These are phyloP conservation scores for Pelosia muscerda DNA, from an alignment of 2,888 invertebrate species.

Conservation along the genomic window DNA sequence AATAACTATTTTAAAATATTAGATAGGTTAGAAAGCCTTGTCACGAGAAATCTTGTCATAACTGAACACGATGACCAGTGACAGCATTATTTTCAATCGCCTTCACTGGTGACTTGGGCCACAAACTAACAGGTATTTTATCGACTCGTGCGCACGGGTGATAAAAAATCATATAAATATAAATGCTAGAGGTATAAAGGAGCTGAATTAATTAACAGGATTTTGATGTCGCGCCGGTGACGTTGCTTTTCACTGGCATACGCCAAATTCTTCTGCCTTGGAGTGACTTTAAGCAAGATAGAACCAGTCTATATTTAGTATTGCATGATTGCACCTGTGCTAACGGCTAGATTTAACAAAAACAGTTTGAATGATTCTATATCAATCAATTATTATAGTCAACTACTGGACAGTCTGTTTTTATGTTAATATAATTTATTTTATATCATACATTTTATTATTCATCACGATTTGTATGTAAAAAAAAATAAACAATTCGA, in stretches of 20 bases:
- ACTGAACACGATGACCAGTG: too few relatives aligned
- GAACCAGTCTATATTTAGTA: slow-evolving; percentile 30
- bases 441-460: too few relatives aligned
- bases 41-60: too few relatives aligned
- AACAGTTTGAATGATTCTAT: not conserved
- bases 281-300: slow-evolving; percentile 45
- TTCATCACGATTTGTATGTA: too few relatives aligned
- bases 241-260: slow-evolving; percentile 71
- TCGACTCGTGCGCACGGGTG: slow-evolving; percentile 79
- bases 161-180: slow-evolving; percentile 80
- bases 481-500: too few relatives aligned
- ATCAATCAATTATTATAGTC: too few relatives aligned
- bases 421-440: too few relatives aligned
- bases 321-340: not conserved
- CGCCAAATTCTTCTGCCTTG: slow-evolving; percentile 75
- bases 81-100: slow-evolving; percentile 30
- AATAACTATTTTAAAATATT: too few relatives aligned
- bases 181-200: slow-evolving; percentile 77
- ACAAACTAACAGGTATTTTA: slow-evolving; percentile 70
- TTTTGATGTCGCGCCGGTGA: slow-evolving; percentile 69
- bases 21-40: too few relatives aligned
- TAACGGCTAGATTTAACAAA: not conserved
- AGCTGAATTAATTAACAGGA: slow-evolving; percentile 84
- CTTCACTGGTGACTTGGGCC: slow-evolving; percentile 42
- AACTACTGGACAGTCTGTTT: too few relatives aligned